Percentiles rank a stretch among this genome's conserved stretches.
Evolutionary conservation across 2,888 invertebrate genomes (phyloP).

Genomic region (Scaptomyza flava): DNA sequence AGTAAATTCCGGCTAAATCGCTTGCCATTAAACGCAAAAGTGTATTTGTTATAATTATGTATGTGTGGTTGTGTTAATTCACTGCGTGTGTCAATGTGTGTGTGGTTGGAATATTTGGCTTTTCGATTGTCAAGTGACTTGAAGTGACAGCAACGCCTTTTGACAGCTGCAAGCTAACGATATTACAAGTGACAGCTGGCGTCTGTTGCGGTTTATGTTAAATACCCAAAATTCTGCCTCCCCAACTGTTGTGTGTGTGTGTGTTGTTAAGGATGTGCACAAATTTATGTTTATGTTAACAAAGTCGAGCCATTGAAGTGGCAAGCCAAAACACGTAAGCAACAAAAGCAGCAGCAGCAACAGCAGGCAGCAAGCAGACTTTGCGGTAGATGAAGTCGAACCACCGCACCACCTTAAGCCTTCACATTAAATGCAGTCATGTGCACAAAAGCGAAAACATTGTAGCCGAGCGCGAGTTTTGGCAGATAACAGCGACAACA

Average conservation of each 20-base stretch:
- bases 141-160: constrained; percentile 70
- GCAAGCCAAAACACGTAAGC: constrained; percentile 72
- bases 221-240: constrained; percentile 33
- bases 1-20: background rate
- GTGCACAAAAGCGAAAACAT: constrained; percentile 71
- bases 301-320: constrained; percentile 76
- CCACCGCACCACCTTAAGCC: constrained; percentile 12
- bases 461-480: constrained; percentile 63
- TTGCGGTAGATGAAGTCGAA: constrained; percentile 4
- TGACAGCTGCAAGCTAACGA: constrained; percentile 73
- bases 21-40: background rate
- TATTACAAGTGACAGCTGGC: constrained; percentile 76
- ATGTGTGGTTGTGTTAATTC: background rate
- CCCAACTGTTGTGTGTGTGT: constrained; percentile 16
- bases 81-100: constrained; percentile 7
- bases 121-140: constrained; percentile 68
- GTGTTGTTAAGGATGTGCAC: constrained; percentile 48
- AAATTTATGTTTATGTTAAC: constrained; percentile 78
- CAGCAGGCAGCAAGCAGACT: constrained; percentile 14
- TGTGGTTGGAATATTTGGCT: constrained; percentile 24
- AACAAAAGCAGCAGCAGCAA: constrained; percentile 18
- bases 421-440: constrained; percentile 67
- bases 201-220: constrained; percentile 72
- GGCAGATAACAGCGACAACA: constrained; percentile 60
- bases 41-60: constrained; percentile 23